Conservation (phyloP, 2,113 vertebrate species). For the Pachypanchax playfairii region DNA sequence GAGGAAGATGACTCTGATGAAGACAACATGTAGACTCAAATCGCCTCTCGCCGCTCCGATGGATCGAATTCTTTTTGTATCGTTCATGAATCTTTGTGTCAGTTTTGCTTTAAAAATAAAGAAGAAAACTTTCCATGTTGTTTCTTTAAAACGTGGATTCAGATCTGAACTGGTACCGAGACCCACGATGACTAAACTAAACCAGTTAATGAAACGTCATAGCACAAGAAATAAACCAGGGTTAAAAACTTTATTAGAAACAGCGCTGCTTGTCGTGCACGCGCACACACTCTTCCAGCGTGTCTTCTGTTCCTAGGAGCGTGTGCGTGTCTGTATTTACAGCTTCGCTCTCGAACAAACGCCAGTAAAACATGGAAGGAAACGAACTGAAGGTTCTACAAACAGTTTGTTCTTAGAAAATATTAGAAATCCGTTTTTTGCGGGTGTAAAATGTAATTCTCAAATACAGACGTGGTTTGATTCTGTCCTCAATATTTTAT, state of each 20-base stretch:
- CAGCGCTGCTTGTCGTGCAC: slow-evolving; percentile 85
- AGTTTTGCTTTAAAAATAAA: slow-evolving; percentile 42
- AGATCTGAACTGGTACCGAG: no score
- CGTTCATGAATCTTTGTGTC: slow-evolving; percentile 29
- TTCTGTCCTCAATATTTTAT: slow-evolving; percentile 83
- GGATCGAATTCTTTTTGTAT: slow-evolving; percentile 51
- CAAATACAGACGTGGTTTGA: slow-evolving; percentile 82
- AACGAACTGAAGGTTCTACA: slow-evolving; percentile 70
- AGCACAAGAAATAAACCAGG: slow-evolving; percentile 26
- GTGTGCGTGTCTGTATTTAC: slow-evolving; percentile 52
- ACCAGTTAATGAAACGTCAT: slow-evolving; percentile 10
- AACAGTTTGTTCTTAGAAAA: slow-evolving; percentile 95
- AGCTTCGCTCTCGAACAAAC: slow-evolving; percentile 58
- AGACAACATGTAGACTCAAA: slow-evolving; percentile 91
- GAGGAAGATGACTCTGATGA: slow-evolving; percentile 99
- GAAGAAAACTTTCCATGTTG: not conserved
- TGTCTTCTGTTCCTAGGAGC: slow-evolving; percentile 78
- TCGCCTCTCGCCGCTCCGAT: not conserved
- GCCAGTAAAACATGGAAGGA: slow-evolving; percentile 73
- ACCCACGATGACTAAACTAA: no score
- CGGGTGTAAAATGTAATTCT: slow-evolving; percentile 91
- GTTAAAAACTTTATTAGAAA: slow-evolving; percentile 97
- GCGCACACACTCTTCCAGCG: slow-evolving; percentile 83
- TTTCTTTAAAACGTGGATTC: no score
- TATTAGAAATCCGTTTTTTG: slow-evolving; percentile 94